Evolutionary conservation across 1,140 invertebrate genomes (phyloP).

Genomic region (Stenopsyche tienmushanensis): DNA sequence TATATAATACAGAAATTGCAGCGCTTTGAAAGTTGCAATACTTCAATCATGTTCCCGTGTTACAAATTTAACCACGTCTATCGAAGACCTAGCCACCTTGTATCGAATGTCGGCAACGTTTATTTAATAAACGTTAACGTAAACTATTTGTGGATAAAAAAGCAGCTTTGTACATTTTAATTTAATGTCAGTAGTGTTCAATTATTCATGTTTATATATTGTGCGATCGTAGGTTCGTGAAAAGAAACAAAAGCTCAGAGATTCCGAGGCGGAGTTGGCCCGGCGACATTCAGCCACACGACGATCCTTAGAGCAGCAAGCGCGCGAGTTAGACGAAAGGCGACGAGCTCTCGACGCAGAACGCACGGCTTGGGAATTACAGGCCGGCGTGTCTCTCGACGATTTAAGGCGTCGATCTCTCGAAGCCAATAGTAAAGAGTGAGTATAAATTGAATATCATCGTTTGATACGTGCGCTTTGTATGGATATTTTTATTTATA

Average conservation of each 20-base stretch:
- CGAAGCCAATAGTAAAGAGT: slow-evolving; percentile 87
- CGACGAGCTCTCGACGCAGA: slow-evolving; percentile 84
- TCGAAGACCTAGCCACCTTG: too few species aligned
- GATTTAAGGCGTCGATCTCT: slow-evolving; percentile 80
- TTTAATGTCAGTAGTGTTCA: too few species aligned
- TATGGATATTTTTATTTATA: slow-evolving; percentile 7
- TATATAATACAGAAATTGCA: too few species aligned
- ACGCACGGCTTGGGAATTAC: slow-evolving; percentile 83
- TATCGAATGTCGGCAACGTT: too few species aligned
- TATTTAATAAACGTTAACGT: too few species aligned
- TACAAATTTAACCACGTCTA: too few species aligned
- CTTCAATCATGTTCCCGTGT: too few species aligned
- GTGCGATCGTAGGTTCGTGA: slow-evolving; percentile 76
- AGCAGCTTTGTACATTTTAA: too few species aligned
- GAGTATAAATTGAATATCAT: slow-evolving; percentile 49
- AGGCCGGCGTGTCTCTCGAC: slow-evolving; percentile 84
- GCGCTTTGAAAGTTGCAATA: too few species aligned
- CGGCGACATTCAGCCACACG: slow-evolving; percentile 64
- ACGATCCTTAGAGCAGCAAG: slow-evolving; percentile 78
- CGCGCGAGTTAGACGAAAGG: slow-evolving; percentile 88
- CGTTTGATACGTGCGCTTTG: neutral
- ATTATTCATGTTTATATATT: too few species aligned
- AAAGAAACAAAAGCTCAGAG: slow-evolving; percentile 90
- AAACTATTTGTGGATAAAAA: too few species aligned
- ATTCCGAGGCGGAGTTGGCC: slow-evolving; percentile 82